phyloP scores from a whole-genome alignment of 2,888 invertebrate genomes.

The Rhodophaea formosa region DNA sequence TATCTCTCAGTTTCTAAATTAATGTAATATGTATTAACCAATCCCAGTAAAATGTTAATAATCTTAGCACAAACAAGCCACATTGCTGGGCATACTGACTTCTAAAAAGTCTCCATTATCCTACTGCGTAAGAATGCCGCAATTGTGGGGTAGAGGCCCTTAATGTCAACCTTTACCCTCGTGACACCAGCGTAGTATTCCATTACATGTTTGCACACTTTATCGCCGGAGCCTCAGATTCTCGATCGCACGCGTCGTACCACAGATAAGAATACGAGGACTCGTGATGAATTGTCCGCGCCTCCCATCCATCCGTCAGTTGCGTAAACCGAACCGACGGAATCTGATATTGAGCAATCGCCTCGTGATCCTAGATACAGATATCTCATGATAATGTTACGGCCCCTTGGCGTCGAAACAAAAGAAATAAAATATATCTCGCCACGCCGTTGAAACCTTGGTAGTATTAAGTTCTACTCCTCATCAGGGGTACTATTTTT shows the following conservation, averaged over 20 bases:
- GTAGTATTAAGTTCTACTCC: not conserved
- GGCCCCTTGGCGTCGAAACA: conserved; percentile 6
- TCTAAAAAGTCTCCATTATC: too few relatives aligned
- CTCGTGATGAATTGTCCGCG: conserved; percentile 39
- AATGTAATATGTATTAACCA: too few relatives aligned
- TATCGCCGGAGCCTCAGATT: conserved; percentile 2
- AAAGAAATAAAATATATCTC: conserved; percentile 14
- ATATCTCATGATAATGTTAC: conserved; percentile 4
- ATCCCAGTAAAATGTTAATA: too few relatives aligned
- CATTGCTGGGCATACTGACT: too few relatives aligned
- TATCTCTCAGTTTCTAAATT: too few relatives aligned
- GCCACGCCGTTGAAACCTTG: conserved; percentile 7
- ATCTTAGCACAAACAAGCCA: too few relatives aligned
- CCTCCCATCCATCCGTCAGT: conserved; percentile 43
- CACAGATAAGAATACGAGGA: conserved; percentile 33
- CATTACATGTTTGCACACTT: conserved; percentile 12
- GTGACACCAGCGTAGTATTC: conserved; percentile 8
- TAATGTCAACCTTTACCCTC: not conserved
- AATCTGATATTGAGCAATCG: conserved; percentile 41
- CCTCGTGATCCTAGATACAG: conserved; percentile 11
- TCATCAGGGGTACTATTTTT: too few relatives aligned
- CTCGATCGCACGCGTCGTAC: conserved; percentile 28
- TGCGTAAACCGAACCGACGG: conserved; percentile 39
- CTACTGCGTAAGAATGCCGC: too few relatives aligned
- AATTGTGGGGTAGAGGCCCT: too few relatives aligned